Base-by-base conservation (phyloP, 2,113 vertebrate genomes). In the Podocnemis expansa region DNA sequence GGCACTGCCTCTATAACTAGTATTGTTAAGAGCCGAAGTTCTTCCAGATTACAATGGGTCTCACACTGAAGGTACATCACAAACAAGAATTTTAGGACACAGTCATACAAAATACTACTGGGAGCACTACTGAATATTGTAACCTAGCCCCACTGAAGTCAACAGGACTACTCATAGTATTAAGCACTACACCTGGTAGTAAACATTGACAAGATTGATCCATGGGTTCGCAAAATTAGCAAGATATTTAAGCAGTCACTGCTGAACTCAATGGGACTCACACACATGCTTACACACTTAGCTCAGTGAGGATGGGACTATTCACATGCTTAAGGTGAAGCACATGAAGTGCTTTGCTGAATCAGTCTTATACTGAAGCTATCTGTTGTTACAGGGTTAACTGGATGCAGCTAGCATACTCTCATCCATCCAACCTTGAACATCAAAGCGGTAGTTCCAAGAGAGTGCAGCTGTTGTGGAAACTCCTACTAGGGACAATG, bases 391-490 rank as follows among this genome's bases (percentile, higher is more conserved):
- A 1, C 29, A 31, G 41, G 34, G 55, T 78, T 6, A 13, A 54
- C 43, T 2, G 58, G 47, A 1, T 75, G 55, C 47, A 88, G 75
- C 60, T 25, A n/a, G 38, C 17, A 73, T 12, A 29, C 49, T 25
- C 54, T 52, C 82, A 29, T 54, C 31, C 24, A 10, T 55, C n/a
- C 73, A 58, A 47, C 13, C 49, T 81, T 25, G n/a, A 1, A 3
- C 47, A 17, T 47, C 51, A 5, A 90, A 12, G 11, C 45, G n/a
- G 58, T 11, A 25, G 43, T 17, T n/a, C 29, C 54, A 51, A 47
- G 38, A 43, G 29, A 16, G 4, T 0, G 0, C 41, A 67, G 13
- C 38, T 34, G 19, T 84, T 25, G 56, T 43, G 0, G 5, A 63
- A 89, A 89, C 43, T 75, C n/a, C 87, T 54, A 51, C 34, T 25